phyloP scores from a whole-genome alignment of 1,140 invertebrate species.

The Platyura marginata region DNA sequence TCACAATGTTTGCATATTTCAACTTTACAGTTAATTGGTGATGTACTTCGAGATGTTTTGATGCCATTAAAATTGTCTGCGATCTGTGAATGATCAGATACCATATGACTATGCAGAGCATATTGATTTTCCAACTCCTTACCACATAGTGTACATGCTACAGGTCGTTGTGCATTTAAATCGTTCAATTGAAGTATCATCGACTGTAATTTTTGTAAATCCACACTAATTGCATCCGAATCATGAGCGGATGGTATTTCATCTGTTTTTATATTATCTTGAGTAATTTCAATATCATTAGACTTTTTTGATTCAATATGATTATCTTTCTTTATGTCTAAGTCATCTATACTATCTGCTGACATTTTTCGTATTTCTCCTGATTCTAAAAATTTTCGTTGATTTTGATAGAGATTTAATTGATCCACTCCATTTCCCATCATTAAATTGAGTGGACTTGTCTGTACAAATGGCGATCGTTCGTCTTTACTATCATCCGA shows the following conservation, averaged over 20 bases:
- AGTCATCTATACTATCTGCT: conserved; percentile 27
- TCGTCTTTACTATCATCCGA: conserved; percentile 30
- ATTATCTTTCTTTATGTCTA: conserved; percentile 3
- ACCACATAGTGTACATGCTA: conserved; percentile 36
- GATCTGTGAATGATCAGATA: conserved; percentile 31
- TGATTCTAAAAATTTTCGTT: conserved; percentile 1
- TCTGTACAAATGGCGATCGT: conserved; percentile 31
- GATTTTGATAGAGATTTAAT: conserved; percentile 1
- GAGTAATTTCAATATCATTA: conserved; percentile 12
- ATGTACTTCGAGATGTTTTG: conserved; percentile 1
- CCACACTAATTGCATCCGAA: conserved; percentile 46
- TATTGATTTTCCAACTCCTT: conserved; percentile 39
- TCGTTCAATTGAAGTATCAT: conserved; percentile 83
- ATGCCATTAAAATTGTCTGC: conserved; percentile 11
- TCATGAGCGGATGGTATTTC: conserved; percentile 10
- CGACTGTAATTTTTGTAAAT: conserved; percentile 71
- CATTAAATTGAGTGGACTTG: conserved; percentile 40
- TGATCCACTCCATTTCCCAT: conserved; percentile 20
- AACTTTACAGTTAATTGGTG: background rate
- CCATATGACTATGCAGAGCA: conserved; percentile 36
- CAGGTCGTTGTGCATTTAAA: conserved; percentile 37
- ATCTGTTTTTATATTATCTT: conserved; percentile 8
- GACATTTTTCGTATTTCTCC: conserved; percentile 10
- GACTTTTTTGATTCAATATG: background rate
- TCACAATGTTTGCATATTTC: conserved; percentile 34